These are phyloP conservation scores for Parascotia fuliginaria DNA, from an alignment of 2,888 invertebrate species.

Conservation along the genomic window DNA sequence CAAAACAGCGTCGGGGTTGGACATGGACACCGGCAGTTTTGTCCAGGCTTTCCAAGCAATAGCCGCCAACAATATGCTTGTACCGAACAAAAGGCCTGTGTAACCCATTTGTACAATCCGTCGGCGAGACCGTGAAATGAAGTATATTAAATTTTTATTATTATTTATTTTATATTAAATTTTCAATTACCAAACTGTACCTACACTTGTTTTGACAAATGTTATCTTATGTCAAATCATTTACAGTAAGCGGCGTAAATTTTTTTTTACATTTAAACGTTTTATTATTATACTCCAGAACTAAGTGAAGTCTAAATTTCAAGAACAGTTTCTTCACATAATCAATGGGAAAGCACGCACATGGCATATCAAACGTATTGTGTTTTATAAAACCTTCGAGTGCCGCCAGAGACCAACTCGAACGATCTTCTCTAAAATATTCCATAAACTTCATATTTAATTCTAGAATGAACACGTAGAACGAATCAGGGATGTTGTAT, in stretches of 20 bases:
- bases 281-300: conserved; percentile 23
- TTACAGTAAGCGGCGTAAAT: conserved; percentile 11
- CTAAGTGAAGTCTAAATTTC: conserved; percentile 14
- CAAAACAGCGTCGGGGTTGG: no score
- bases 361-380: conserved; percentile 22
- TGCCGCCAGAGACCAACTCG: background rate
- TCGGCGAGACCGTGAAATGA: no score
- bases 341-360: conserved; percentile 26
- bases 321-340: conserved; percentile 22
- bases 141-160: no score
- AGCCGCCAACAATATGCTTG: no score
- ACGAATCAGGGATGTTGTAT: background rate
- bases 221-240: conserved; percentile 5
- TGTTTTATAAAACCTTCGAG: background rate
- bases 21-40: no score
- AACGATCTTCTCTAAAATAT: conserved; percentile 14
- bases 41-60: no score
- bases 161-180: no score
- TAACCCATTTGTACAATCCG: no score
- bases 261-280: conserved; percentile 3
- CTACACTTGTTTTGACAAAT: no score
- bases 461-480: conserved; percentile 20
- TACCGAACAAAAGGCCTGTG: no score
- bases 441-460: conserved; percentile 21
- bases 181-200: no score